Evolutionary conservation across 2,113 vertebrate species (phyloP).

Genomic region (Picathartes gymnocephalus): DNA sequence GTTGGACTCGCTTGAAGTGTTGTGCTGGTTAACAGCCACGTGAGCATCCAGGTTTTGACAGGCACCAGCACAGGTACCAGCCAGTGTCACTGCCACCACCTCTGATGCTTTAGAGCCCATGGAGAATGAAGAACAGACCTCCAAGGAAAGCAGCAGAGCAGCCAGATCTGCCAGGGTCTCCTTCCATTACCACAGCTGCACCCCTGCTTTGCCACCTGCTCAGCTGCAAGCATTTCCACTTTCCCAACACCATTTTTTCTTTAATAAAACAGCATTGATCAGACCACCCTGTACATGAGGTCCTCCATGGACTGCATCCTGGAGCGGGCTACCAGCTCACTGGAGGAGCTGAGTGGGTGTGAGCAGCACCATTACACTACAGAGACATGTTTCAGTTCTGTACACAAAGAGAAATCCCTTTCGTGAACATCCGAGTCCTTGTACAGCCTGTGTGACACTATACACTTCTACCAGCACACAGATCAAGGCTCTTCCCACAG

Average conservation of each 20-base stretch:
- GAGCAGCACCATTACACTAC: neutral
- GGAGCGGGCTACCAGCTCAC: neutral
- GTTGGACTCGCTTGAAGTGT: neutral
- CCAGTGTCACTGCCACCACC: neutral
- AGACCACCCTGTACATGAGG: neutral
- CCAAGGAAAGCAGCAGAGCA: neutral
- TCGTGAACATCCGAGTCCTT: neutral
- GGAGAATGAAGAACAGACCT: neutral
- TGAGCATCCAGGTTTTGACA: neutral
- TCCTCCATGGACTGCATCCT: neutral
- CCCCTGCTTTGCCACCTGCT: neutral
- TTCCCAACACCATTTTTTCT: neutral
- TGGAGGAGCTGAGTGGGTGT: rapidly evolving
- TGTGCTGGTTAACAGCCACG: neutral
- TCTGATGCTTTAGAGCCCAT: neutral
- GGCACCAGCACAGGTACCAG: neutral
- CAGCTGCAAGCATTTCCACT: neutral
- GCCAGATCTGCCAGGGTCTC: neutral
- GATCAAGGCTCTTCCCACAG: neutral
- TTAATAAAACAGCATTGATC: neutral
- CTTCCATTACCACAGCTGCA: neutral
- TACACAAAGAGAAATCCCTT: neutral
- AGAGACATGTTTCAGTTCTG: neutral
- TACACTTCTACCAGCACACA: neutral
- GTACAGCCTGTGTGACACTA: neutral